Evolutionary conservation across 2,113 vertebrate species (phyloP).

Genomic region (Oophaga pumilio): DNA sequence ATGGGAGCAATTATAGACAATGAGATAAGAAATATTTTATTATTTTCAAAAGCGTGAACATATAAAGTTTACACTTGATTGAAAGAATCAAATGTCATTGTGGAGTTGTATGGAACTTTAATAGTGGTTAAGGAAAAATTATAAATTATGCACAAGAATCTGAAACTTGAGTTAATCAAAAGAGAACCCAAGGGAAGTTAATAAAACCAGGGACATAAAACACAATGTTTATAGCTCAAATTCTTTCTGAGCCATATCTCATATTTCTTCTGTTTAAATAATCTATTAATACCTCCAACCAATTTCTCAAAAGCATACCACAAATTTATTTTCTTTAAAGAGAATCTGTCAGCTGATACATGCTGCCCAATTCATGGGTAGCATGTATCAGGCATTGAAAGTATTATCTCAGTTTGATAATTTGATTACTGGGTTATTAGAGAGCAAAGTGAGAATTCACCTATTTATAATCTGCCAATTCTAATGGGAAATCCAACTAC

Average conservation of each 20-base stretch:
- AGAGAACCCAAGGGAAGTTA: not conserved
- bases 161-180: not conserved
- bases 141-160: not conserved
- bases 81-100: not conserved
- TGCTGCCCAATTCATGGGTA: too few relatives aligned
- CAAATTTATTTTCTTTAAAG: not conserved
- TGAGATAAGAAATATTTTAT: constrained; percentile 30
- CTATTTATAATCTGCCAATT: not conserved
- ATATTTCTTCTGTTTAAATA: not conserved
- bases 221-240: not conserved
- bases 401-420: too few relatives aligned
- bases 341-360: too few relatives aligned
- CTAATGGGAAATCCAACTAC: not conserved
- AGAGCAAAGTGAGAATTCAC: not conserved
- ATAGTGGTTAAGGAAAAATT: not conserved
- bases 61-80: not conserved
- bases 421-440: not conserved
- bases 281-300: not conserved
- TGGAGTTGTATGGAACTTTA: not conserved
- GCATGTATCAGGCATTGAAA: too few relatives aligned
- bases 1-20: constrained; percentile 63
- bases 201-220: not conserved
- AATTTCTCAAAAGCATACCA: not conserved
- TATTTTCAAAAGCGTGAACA: not conserved
- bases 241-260: not conserved